Evolutionary conservation across 2,113 vertebrate species (phyloP).

Genomic region (Coregonus clupeaformis): DNA sequence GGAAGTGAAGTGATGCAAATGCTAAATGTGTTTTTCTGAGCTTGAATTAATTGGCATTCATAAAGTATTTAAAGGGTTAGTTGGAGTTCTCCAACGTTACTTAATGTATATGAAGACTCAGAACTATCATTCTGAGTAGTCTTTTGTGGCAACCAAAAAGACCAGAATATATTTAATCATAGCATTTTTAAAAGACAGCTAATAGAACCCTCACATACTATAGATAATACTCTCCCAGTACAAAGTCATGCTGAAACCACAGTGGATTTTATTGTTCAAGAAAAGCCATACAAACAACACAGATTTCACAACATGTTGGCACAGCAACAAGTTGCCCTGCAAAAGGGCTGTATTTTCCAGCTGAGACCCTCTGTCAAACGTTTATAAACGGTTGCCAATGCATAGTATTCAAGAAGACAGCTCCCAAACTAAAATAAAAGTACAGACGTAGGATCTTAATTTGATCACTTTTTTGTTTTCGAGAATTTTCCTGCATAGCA

Average conservation of each 20-base stretch:
- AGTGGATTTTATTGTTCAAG: slow-evolving; percentile 49
- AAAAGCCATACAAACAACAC: slow-evolving; percentile 44
- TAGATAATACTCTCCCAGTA: slow-evolving; percentile 51
- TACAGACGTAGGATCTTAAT: too few relatives aligned
- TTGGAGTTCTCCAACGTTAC: slow-evolving; percentile 18
- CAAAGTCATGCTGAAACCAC: slow-evolving; percentile 55
- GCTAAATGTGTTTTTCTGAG: not conserved
- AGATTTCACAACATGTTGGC: slow-evolving; percentile 42
- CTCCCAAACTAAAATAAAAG: not conserved
- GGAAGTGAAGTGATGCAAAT: not conserved
- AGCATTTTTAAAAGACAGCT: slow-evolving; percentile 30
- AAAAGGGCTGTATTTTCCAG: slow-evolving; percentile 37
- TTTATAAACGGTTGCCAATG: not conserved
- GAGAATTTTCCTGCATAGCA: too few relatives aligned
- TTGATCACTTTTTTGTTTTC: too few relatives aligned
- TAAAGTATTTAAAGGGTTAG: slow-evolving; percentile 23
- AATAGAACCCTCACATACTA: slow-evolving; percentile 52
- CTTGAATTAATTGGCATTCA: not conserved
- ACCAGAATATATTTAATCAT: slow-evolving; percentile 46
- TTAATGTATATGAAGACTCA: slow-evolving; percentile 20
- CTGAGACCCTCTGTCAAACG: slow-evolving; percentile 45
- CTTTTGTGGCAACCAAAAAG: too few relatives aligned
- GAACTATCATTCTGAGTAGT: slow-evolving; percentile 32
- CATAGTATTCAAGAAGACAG: not conserved
- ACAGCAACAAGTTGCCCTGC: slow-evolving; percentile 23